phyloP scores from a whole-genome alignment of 2,797 vertebrate genomes.

The Sciurus carolinensis region DNA sequence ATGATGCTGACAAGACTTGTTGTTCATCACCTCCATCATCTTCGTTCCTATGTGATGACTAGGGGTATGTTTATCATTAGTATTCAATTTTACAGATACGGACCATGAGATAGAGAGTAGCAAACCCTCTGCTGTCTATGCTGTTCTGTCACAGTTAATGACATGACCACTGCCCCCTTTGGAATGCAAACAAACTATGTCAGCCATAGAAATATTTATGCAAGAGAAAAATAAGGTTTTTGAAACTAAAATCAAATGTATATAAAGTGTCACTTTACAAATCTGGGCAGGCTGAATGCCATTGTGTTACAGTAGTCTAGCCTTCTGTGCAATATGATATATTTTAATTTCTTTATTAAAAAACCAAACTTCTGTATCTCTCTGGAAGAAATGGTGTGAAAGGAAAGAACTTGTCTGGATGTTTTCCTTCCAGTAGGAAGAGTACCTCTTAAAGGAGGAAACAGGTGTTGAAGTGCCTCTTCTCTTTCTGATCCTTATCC shows the following conservation, averaged over 20 bases:
- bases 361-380: not conserved
- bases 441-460: conserved; percentile 53
- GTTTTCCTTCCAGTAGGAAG: not conserved
- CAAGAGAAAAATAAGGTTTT: conserved; percentile 41
- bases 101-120: not conserved
- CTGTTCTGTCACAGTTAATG: not conserved
- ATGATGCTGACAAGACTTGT: not conserved
- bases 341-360: not conserved
- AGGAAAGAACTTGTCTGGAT: conserved; percentile 1
- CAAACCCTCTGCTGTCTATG: not conserved
- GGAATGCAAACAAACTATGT: not conserved
- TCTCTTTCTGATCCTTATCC: not conserved
- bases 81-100: not conserved
- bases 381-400: not conserved
- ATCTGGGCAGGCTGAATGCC: not conserved
- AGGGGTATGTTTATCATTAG: not conserved
- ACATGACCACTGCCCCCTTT: not conserved
- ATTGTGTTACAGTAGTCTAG: not conserved
- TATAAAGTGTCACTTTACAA: not conserved
- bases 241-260: not conserved
- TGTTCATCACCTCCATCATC: not conserved
- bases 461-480: conserved; percentile 34
- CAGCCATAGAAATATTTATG: not conserved
- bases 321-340: not conserved
- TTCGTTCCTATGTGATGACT: not conserved